Evolutionary conservation across 2,797 vertebrate species (phyloP).

Genomic region (Benthosema pterotum): DNA sequence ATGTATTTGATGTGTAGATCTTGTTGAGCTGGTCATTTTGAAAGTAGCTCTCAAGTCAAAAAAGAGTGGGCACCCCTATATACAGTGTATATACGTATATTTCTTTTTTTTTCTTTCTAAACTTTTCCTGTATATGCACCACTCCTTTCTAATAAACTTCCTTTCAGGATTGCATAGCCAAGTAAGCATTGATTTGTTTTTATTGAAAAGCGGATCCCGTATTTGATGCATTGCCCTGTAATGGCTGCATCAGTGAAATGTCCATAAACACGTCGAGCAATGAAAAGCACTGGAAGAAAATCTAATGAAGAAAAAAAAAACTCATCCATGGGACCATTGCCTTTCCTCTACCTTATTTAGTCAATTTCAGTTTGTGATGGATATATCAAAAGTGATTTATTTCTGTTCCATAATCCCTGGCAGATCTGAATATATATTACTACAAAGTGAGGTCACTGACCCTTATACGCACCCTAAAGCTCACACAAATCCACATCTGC

Average conservation of each 20-base stretch:
- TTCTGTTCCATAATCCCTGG: conserved; percentile 50
- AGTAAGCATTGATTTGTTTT: conserved; percentile 62
- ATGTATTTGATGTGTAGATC: too few relatives aligned
- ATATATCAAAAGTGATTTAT: conserved; percentile 58
- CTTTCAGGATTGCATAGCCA: conserved; percentile 50
- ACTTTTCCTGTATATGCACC: conserved; percentile 23
- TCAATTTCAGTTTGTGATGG: conserved; percentile 50
- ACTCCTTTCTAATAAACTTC: conserved; percentile 51
- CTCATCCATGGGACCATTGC: conserved; percentile 37
- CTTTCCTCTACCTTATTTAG: conserved; percentile 47
- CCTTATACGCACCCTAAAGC: neutral
- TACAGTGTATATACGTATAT: too few relatives aligned
- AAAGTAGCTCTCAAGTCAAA: too few relatives aligned
- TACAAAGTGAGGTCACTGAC: conserved; percentile 40
- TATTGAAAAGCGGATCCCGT: conserved; percentile 57
- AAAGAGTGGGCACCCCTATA: too few relatives aligned
- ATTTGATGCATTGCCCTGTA: conserved; percentile 58
- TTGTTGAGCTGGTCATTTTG: too few relatives aligned
- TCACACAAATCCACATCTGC: neutral
- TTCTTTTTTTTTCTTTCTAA: conserved; percentile 2
- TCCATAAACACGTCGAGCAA: conserved; percentile 54
- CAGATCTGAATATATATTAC: conserved; percentile 54
- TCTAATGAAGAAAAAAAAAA: conserved; percentile 22
- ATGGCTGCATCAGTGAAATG: conserved; percentile 51
- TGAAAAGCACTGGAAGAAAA: conserved; percentile 50